A percentile compares a stretch with the other conserved stretches of the same genome.
Conservation (phyloP, 2,113 vertebrate genomes). For the Henicopernis longicauda region DNA sequence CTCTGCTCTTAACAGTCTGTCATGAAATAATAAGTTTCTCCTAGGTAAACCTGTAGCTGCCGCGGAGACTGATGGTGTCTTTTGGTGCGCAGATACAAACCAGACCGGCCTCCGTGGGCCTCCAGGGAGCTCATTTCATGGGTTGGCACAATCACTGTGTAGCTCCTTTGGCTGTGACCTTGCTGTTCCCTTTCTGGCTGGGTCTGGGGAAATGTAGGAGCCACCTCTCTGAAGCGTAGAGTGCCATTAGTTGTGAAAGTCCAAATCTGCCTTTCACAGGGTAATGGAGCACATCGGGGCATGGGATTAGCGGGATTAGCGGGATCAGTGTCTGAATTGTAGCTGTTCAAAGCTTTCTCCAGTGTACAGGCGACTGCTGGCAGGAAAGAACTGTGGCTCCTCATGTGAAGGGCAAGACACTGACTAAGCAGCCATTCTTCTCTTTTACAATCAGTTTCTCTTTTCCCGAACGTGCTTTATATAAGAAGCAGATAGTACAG, state of each 20-base stretch:
- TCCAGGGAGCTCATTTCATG: not conserved
- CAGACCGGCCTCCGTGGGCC: not conserved
- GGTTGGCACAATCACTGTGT: not conserved
- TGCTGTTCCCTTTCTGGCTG: not conserved
- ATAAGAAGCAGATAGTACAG: not conserved
- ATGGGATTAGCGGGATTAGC: not conserved
- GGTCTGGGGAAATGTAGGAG: not conserved
- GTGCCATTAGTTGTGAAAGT: not conserved
- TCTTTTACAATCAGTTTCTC: not conserved
- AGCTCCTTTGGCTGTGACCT: not conserved
- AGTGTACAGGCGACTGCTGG: not conserved
- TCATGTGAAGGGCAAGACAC: not conserved
- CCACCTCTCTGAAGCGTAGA: fast-evolving
- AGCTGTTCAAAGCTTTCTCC: not conserved
- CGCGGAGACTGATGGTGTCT: not conserved
- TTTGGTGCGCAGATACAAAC: not conserved
- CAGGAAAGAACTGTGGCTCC: not conserved
- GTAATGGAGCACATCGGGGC: not conserved
- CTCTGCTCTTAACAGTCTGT: not conserved
- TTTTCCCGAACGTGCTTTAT: not conserved
- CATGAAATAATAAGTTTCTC: not conserved
- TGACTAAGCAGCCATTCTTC: not conserved
- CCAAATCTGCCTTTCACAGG: not conserved
- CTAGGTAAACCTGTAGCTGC: not conserved
- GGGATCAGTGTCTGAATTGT: not conserved